Conservation (phyloP, 2,888 invertebrate genomes). For the Heliothis peltigera region DNA sequence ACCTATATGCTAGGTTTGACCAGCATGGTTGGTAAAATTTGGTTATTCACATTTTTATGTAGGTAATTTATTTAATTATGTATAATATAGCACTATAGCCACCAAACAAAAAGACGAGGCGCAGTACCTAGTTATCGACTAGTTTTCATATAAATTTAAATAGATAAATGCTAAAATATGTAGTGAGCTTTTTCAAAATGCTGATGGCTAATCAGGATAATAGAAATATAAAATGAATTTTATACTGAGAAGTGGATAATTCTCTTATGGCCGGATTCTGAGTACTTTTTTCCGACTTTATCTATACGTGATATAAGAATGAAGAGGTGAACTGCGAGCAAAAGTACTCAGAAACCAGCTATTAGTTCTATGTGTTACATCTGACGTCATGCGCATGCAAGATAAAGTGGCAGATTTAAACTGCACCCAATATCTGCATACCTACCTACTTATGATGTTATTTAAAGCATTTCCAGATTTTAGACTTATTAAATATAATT, state of each 20-base stretch:
- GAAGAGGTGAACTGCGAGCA: too few relatives aligned
- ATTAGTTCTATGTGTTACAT: constrained; percentile 18
- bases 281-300: too few relatives aligned
- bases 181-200: constrained; percentile 18
- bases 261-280: not conserved
- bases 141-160: constrained; percentile 3
- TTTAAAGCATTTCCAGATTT: constrained; percentile 70
- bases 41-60: too few relatives aligned
- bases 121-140: not conserved
- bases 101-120: not conserved
- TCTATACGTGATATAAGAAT: too few relatives aligned
- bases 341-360: too few relatives aligned
- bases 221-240: not conserved
- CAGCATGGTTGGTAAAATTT: too few relatives aligned
- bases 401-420: constrained; percentile 44
- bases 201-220: not conserved
- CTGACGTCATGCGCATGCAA: constrained; percentile 25
- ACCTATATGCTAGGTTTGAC: too few relatives aligned
- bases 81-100: too few relatives aligned
- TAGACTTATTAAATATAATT: constrained; percentile 67
- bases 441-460: constrained; percentile 45
- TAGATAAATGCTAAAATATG: constrained; percentile 21
- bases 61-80: too few relatives aligned
- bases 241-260: not conserved
- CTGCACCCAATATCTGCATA: constrained; percentile 37